These are phyloP conservation scores for Sternarchorhynchus goeldii DNA, from an alignment of 2,797 vertebrate species.

Conservation along the genomic window DNA sequence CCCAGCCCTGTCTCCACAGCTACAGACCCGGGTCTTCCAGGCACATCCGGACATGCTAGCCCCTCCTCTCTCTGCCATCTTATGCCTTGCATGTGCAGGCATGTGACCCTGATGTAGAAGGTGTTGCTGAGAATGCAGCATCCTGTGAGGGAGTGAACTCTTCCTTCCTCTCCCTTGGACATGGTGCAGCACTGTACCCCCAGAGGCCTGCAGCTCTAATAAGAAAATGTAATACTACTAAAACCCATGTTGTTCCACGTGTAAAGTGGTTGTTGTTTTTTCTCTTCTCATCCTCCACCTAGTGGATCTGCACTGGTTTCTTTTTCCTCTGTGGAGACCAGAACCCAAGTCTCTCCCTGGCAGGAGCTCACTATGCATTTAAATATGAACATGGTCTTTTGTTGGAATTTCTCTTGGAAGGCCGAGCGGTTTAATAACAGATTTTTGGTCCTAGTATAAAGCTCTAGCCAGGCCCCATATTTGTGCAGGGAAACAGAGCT, in stretches of 20 bases:
- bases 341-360: slow-evolving; percentile 27
- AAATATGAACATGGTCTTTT: slow-evolving; percentile 50
- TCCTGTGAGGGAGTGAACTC: slow-evolving; percentile 29
- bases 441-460: slow-evolving; percentile 43
- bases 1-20: slow-evolving; percentile 23
- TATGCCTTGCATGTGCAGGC: slow-evolving; percentile 29
- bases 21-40: slow-evolving; percentile 37
- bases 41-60: slow-evolving; percentile 45
- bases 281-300: slow-evolving; percentile 25
- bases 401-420: slow-evolving; percentile 54
- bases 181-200: too few relatives aligned
- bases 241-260: slow-evolving; percentile 9
- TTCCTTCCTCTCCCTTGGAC: too few relatives aligned
- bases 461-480: slow-evolving; percentile 19
- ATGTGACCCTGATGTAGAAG: slow-evolving; percentile 22
- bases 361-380: slow-evolving; percentile 42
- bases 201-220: background rate
- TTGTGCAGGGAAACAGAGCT: slow-evolving; percentile 30
- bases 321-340: slow-evolving; percentile 36
- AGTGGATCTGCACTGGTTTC: slow-evolving; percentile 40
- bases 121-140: slow-evolving; percentile 20
- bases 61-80: slow-evolving; percentile 6
- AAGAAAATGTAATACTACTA: slow-evolving; percentile 26
- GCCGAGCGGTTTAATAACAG: slow-evolving; percentile 42
- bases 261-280: slow-evolving; percentile 16